These are phyloP conservation scores for Galeopsomyia nigrocyanea DNA, from an alignment of 2,888 invertebrate species.

Conservation along the genomic window DNA sequence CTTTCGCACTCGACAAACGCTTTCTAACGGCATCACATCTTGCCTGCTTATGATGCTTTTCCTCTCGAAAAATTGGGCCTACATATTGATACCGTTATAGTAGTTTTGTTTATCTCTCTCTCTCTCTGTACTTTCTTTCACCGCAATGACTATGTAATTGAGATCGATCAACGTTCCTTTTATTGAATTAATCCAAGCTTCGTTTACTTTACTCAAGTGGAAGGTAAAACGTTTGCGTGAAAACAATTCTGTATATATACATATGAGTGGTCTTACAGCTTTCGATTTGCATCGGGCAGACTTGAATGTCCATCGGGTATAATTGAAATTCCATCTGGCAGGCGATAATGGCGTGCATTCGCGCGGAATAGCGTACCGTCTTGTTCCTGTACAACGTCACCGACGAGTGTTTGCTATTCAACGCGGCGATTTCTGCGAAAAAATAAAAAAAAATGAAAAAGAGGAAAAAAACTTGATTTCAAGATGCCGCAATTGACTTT, in stretches of 20 bases:
- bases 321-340: constrained; percentile 91
- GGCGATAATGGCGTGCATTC: constrained; percentile 88
- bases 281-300: constrained; percentile 86
- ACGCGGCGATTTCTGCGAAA: constrained; percentile 80
- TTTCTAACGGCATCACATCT: constrained; percentile 31
- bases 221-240: no score
- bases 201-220: no score
- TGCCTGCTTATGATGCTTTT: no score
- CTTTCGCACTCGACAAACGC: constrained; percentile 25
- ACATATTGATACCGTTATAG: no score
- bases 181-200: no score
- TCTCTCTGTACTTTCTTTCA: constrained; percentile 8
- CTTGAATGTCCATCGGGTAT: constrained; percentile 89
- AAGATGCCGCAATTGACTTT: no score
- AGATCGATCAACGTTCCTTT: no score
- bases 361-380: constrained; percentile 83
- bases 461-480: no score
- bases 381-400: constrained; percentile 85
- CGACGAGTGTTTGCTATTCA: constrained; percentile 85
- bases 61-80: no score
- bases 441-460: constrained; percentile 7
- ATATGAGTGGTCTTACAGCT: constrained; percentile 77
- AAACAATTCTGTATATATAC: background rate
- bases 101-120: constrained; percentile 2
- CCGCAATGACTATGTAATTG: no score